phyloP scores from a whole-genome alignment of 2,888 invertebrate species.

The Hypomecis atomaria region DNA sequence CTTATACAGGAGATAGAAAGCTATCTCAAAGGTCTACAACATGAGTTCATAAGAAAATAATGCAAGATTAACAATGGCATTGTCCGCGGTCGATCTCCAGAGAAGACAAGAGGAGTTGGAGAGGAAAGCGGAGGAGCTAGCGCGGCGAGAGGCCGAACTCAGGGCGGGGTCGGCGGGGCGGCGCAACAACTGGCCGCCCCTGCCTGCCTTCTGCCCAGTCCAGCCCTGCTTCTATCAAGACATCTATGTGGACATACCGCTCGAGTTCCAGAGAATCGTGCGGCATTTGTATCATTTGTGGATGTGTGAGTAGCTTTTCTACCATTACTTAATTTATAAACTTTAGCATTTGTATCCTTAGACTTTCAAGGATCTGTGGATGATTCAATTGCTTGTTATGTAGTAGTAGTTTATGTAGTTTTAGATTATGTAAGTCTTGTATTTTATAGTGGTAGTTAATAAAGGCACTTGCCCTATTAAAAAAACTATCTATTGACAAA shows the following conservation, averaged over 20 bases:
- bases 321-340: no score
- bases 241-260: conserved; percentile 98
- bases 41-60: no score
- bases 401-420: no score
- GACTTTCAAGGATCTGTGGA: no score
- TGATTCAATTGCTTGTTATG: no score
- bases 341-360: no score
- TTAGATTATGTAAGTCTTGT: no score
- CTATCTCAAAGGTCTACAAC: no score
- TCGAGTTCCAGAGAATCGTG: conserved; percentile 98
- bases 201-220: conserved; percentile 96
- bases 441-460: no score
- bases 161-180: conserved; percentile 86
- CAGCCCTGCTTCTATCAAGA: conserved; percentile 99
- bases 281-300: conserved; percentile 97
- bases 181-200: conserved; percentile 99
- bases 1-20: no score
- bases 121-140: conserved; percentile 94
- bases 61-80: conserved; percentile 21
- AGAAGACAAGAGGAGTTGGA: conserved; percentile 95
- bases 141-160: conserved; percentile 94
- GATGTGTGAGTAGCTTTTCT: conserved; percentile 91
- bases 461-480: no score
- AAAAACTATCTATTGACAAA: no score
- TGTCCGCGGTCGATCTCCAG: conserved; percentile 68